Evolutionary conservation across 2,113 vertebrate species (phyloP).

Genomic region (Cyanoderma ruficeps): DNA sequence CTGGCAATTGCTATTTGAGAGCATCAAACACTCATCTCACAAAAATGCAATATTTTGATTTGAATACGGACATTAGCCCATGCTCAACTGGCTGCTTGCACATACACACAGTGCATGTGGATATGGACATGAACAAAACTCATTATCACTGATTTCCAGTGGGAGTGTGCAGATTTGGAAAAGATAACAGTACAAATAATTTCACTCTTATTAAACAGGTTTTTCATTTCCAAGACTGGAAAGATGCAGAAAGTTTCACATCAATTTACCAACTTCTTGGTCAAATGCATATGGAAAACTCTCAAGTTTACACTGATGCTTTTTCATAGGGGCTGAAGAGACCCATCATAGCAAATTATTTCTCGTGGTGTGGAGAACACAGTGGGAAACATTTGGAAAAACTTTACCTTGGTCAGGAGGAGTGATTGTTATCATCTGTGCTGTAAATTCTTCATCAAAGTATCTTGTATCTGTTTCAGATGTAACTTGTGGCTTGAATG

Average conservation of each 20-base stretch:
- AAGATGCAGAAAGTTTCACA: neutral
- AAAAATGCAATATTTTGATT: neutral
- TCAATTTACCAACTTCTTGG: neutral
- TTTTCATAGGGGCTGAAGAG: neutral
- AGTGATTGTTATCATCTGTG: constrained; percentile 95
- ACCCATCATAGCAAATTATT: neutral
- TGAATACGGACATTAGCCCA: neutral
- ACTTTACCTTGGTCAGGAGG: constrained; percentile 94
- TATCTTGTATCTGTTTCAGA: constrained; percentile 94
- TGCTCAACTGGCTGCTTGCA: neutral
- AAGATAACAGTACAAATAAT: neutral
- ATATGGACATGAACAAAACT: neutral
- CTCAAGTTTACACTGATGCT: neutral
- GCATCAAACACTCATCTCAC: neutral
- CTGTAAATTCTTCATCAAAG: constrained; percentile 95
- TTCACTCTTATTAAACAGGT: neutral
- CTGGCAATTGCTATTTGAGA: neutral
- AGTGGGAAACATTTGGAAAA: neutral
- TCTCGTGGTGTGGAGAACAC: neutral
- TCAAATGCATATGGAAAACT: neutral
- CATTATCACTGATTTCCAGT: neutral
- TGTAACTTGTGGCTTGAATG: constrained; percentile 94
- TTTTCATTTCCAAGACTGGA: neutral
- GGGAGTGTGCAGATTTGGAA: neutral
- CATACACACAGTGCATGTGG: too few relatives aligned